phyloP scores from a whole-genome alignment of 2,888 invertebrate genomes.

The Chelonus formosanus region DNA sequence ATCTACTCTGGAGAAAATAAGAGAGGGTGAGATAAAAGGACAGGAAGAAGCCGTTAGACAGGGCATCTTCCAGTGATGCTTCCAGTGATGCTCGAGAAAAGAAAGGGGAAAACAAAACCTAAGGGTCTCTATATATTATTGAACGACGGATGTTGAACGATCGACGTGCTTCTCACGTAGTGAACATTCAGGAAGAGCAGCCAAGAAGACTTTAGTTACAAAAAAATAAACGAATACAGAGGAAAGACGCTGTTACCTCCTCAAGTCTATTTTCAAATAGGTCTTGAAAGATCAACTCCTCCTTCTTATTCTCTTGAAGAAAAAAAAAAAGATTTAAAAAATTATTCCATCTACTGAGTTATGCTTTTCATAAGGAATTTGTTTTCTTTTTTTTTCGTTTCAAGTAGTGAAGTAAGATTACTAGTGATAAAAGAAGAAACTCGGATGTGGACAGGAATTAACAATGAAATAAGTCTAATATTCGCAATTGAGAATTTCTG shows the following conservation, averaged over 20 bases:
- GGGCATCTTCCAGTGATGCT: constrained; percentile 2
- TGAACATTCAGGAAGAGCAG: constrained; percentile 40
- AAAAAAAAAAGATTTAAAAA: too few relatives aligned
- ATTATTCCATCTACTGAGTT: too few relatives aligned
- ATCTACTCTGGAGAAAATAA: constrained; percentile 33
- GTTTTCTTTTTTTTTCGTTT: too few relatives aligned
- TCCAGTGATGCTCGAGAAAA: constrained; percentile 8
- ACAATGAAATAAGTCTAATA: too few relatives aligned
- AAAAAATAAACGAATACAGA: constrained; percentile 12
- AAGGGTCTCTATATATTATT: constrained; percentile 54
- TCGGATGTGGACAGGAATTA: too few relatives aligned
- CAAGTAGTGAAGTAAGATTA: too few relatives aligned
- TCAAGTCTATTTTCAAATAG: neutral
- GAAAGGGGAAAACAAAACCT: constrained; percentile 36
- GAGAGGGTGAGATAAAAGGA: constrained; percentile 32
- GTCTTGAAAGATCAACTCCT: too few relatives aligned
- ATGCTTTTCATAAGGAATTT: too few relatives aligned
- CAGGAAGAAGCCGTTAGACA: constrained; percentile 10
- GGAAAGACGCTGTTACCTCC: too few relatives aligned
- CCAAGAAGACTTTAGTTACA: constrained; percentile 31
- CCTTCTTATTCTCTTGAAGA: too few relatives aligned
- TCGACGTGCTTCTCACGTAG: constrained; percentile 63
- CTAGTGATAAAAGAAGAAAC: too few relatives aligned
- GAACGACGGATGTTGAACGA: constrained; percentile 62
- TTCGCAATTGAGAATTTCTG: too few relatives aligned